Base-by-base conservation (phyloP, 2,888 invertebrate genomes). In the Torymus auratus region DNA sequence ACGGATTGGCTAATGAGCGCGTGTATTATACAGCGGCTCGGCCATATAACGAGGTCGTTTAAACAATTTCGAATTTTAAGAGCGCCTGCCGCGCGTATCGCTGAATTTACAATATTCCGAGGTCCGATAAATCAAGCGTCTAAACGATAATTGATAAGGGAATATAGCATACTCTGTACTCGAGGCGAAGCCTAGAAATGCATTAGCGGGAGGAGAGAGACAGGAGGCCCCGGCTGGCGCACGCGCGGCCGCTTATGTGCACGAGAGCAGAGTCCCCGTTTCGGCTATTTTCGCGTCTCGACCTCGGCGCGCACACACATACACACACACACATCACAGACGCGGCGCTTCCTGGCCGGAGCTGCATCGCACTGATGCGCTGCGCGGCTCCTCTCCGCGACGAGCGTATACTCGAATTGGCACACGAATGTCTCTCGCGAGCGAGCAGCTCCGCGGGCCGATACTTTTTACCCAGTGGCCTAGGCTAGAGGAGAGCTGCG, bases 231-330 rank as follows among this genome's bases (percentile, higher is more conserved):
- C 7, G 7, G 28, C 1, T 4, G 28, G 7, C 28, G 28, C 28
- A 28, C 28, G 28, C 28, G 28, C 28, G 3, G 28, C 5, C 28
- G 28, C 28, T 28, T 28, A 28, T 28, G 3, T 7, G 3, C 28
- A 7, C 0, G 17, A 56, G 17, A 56, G 62, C 14, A 41, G 60
- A 71, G 71, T 71, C 52, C 68, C 68, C 75, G 53, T 61, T 74
- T 76, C 75, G 75, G 68, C 68, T 76, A 76, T 76, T 76, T 76
- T 68, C 61, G 75, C 68, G 62, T 53, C 28, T 58, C 58, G 74
- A 20, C 65, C 65, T 73, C 73, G 64, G 41, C 28, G 3, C 3
- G 3, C 28, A 28, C 5, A 28, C 28, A 28, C 28, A 28, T 4
- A 28, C 28, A 5, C 28, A 7, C 5, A 28, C 28, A 28, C 5